phyloP scores from a whole-genome alignment of 1,140 invertebrate genomes.

The Agraylea sexmaculata region DNA sequence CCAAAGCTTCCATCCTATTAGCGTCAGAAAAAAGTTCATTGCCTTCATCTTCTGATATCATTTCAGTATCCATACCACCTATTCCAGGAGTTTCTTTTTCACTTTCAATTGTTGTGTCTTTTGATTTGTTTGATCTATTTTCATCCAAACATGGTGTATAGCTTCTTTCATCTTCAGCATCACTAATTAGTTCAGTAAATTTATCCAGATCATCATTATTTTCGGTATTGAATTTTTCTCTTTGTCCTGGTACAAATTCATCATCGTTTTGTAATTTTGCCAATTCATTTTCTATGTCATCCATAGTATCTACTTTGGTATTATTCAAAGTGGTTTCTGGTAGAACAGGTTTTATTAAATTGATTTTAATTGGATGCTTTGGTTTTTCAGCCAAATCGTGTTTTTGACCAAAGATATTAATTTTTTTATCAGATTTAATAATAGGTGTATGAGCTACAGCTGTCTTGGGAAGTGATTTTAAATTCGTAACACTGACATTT shows the following conservation, averaged over 20 bases:
- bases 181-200: constrained; percentile 47
- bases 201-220: constrained; percentile 32
- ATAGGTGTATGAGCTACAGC: no score
- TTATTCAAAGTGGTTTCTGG: constrained; percentile 6
- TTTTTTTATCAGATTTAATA: neutral
- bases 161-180: constrained; percentile 46
- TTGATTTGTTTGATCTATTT: constrained; percentile 33
- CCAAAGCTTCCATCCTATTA: constrained; percentile 29
- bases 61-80: constrained; percentile 54
- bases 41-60: constrained; percentile 57
- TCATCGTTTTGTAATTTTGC: constrained; percentile 3
- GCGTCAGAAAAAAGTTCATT: constrained; percentile 44
- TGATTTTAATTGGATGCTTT: constrained; percentile 8
- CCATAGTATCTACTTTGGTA: constrained; percentile 2
- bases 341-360: constrained; percentile 11
- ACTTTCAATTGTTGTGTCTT: constrained; percentile 29
- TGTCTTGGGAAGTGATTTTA: no score
- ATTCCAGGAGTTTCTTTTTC: constrained; percentile 37
- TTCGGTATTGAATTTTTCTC: no score
- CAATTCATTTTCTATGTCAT: neutral
- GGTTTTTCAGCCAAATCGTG: neutral
- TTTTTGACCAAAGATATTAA: neutral
- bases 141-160: constrained; percentile 57
- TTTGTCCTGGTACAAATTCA: no score
- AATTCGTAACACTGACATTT: neutral